Conservation (phyloP, 2,888 invertebrate genomes). For the Acleris holmiana region DNA sequence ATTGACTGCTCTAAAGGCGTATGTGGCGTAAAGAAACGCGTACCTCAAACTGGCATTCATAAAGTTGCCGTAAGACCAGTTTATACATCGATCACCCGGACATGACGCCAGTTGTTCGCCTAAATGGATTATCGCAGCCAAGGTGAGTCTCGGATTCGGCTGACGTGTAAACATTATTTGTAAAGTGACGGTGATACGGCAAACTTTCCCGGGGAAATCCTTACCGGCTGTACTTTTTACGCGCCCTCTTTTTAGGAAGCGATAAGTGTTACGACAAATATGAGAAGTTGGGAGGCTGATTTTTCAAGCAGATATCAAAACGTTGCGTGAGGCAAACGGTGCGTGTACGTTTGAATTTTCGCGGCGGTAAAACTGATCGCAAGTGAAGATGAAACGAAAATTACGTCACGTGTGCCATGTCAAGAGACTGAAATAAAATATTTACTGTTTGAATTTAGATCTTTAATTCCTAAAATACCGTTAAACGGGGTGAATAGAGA, state of each 20-base stretch:
- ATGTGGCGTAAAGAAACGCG: slow-evolving; percentile 15
- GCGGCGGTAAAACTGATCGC: slow-evolving; percentile 18
- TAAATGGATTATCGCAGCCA: slow-evolving; percentile 79
- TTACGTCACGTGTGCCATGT: no score
- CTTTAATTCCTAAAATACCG: no score
- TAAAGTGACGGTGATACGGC: slow-evolving; percentile 73
- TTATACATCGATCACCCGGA: slow-evolving; percentile 80
- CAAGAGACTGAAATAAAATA: no score
- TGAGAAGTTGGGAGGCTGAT: slow-evolving; percentile 43
- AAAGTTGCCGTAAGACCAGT: slow-evolving; percentile 71
- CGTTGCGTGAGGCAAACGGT: slow-evolving; percentile 31
- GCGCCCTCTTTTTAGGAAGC: slow-evolving; percentile 42
- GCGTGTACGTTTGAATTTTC: slow-evolving; percentile 18
- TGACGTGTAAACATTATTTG: slow-evolving; percentile 76
- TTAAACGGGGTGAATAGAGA: no score
- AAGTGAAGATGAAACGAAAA: background rate
- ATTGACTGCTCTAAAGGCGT: background rate
- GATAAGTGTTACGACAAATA: slow-evolving; percentile 46
- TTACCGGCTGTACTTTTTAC: slow-evolving; percentile 49
- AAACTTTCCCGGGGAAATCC: slow-evolving; percentile 62
- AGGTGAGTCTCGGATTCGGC: slow-evolving; percentile 75
- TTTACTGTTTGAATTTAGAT: no score
- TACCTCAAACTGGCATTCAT: slow-evolving; percentile 68
- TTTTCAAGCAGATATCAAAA: slow-evolving; percentile 43
- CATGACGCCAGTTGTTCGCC: slow-evolving; percentile 80